Evolutionary conservation across 2,113 vertebrate genomes (phyloP).

Genomic region (Sclerurus mexicanus): DNA sequence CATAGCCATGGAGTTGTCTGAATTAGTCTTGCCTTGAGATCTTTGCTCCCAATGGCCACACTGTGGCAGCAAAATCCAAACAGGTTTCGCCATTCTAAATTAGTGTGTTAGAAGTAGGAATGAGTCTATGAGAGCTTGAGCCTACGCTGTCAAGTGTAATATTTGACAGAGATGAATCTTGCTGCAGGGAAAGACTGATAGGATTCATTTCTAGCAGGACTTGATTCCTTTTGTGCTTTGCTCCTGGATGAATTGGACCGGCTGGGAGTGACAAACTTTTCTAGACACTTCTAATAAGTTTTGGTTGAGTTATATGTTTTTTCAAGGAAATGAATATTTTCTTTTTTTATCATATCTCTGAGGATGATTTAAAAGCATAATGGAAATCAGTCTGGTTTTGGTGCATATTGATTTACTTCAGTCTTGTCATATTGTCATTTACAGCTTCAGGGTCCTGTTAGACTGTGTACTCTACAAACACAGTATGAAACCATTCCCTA

Average conservation of each 20-base stretch:
- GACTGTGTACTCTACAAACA: background rate
- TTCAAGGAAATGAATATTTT: background rate
- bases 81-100: fast-evolving
- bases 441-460: background rate
- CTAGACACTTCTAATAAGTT: background rate
- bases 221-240: background rate
- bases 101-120: fast-evolving
- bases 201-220: fast-evolving
- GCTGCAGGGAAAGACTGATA: background rate
- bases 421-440: background rate
- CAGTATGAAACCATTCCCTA: background rate
- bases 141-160: fast-evolving
- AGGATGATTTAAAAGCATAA: background rate
- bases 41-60: background rate
- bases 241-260: background rate
- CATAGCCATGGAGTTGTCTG: background rate
- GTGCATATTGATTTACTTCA: background rate
- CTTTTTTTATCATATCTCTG: background rate
- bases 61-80: conserved; percentile 41
- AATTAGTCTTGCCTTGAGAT: background rate
- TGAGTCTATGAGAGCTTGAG: fast-evolving
- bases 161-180: background rate
- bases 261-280: background rate
- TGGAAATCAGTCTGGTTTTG: background rate
- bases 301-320: background rate